Conservation (phyloP, 92 coral and sea anemone species). For the Epizoanthus fatuus region DNA sequence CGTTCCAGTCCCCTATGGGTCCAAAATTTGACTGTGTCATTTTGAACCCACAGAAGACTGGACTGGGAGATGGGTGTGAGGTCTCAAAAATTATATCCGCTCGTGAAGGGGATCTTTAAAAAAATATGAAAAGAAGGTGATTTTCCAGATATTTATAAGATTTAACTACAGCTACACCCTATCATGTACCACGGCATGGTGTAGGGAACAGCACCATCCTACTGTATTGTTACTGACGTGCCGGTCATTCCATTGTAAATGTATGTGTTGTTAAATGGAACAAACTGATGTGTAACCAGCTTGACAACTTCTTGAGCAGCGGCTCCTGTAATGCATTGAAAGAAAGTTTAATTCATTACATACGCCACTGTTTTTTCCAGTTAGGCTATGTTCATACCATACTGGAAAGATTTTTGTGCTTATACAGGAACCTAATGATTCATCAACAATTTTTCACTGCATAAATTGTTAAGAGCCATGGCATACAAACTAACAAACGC, state of each 20-base stretch:
- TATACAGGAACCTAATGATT: background rate
- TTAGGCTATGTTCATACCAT: background rate
- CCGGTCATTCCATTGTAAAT: slow-evolving; percentile 98
- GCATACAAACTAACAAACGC: no score
- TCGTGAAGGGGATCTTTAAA: no score
- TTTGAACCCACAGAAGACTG: no score
- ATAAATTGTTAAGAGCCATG: no score
- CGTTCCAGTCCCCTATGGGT: no score
- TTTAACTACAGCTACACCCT: no score
- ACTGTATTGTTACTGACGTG: slow-evolving; percentile 81
- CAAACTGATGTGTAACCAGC: slow-evolving; percentile 96
- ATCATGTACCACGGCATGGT: background rate
- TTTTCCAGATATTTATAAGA: no score
- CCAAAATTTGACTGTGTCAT: no score
- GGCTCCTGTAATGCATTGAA: slow-evolving; percentile 74
- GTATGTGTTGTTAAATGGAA: slow-evolving; percentile 91
- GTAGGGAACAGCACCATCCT: background rate
- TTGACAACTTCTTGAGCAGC: slow-evolving; percentile 97
- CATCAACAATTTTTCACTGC: no score
- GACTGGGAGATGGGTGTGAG: no score
- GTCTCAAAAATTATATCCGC: no score
- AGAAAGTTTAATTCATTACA: background rate
- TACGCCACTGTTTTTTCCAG: background rate
- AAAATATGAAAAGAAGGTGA: no score
- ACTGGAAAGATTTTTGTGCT: background rate